Base-by-base conservation (phyloP, 2,113 vertebrate genomes). In the Tympanuchus pallidicinctus region DNA sequence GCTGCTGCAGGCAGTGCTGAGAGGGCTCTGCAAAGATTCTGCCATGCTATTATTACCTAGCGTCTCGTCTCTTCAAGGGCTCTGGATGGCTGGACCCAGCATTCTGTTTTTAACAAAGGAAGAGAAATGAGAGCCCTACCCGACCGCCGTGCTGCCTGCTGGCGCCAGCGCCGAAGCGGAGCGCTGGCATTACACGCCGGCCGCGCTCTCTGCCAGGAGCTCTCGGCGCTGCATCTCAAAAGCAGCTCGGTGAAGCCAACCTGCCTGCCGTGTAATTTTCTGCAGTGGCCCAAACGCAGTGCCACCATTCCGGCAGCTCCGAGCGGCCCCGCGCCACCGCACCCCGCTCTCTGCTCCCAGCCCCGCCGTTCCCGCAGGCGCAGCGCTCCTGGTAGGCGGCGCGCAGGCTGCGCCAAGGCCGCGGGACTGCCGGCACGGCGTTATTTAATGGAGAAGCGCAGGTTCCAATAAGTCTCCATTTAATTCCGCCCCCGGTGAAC, bases 181-280 rank as follows among this genome's bases (percentile, higher is more conserved):
- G 63, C 63, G 25, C 0, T 0, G 65, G 57, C 2, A 0, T 24
- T 22, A 17, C 47, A 24, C 4, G 7, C 59, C 0, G 1, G 36
- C 36, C 24, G 52, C 48, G 84, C n/a, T 16, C 38, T 40, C 65
- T 59, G 74, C 81, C 63, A 48, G 81, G 30, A 82, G 66, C 70
- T 54, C 11, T 28, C 30, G n/a, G 60, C 2, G 1, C 78, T 38
- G 54, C 72, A 64, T 79, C 42, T 52, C 45, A 42, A 78, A 87
- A 32, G 76, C 56, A 43, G 34, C 6, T 16, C 20, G 22, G 17
- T 67, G 84, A 66, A 82, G 60, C 71, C 87, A 16, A 6, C 0
- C 3, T 43, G 45, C n/a, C 18, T 66, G 47, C 45, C 72, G 59
- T 25, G 48, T 60, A 30, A 20, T 67, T 77, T 45, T 54, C 75